Base-by-base conservation (phyloP, 1,140 invertebrate genomes). In the Cyclargus thomasi region DNA sequence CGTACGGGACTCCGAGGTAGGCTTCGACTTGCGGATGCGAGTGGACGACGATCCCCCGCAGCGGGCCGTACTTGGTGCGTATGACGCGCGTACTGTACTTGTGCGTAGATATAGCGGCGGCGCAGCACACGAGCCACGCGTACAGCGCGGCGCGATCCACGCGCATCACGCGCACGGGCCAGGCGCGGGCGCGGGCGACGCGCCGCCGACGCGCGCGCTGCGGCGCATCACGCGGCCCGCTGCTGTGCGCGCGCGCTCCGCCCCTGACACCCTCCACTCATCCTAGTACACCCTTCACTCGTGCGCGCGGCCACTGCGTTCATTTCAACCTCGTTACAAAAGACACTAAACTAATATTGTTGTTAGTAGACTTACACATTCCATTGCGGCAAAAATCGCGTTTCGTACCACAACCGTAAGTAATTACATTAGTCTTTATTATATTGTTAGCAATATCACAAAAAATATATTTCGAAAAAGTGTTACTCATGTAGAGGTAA, bases 1-100 rank as follows among this genome's bases (percentile, higher is more conserved):
- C 98, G 91, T 99, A 99, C 0, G 97, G 97, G 68, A 99, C 95
- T 47, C 98, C 98, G 70, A 98, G 93, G 84, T 97, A 99, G n/a
- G 96, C 96, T 88, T 98, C 97, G 47, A 98, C 96, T 23, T 95
- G 93, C 23, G 93, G 95, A 78, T 94, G 93, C 67, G 93, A 92
- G 78, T 95, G 93, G 36, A 96, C 94, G 65, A 97, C 93, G 79
- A 97, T 93, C 35, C 97, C 97, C 11, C 97, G 93, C 70, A 98
- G 88, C 23, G 94, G 93, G 21, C 97, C 97, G 92, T 98, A 97
- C 81, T 97, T 96, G 63, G 97, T 98, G 71, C 93, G 93, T 29
- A 97, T 95, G 35, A 96, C 93, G 69, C 96, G 92, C 62, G 95
- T 94, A 88, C 94, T 94, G 80, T 95, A 95, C 84, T 96, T 96